A percentile compares a stretch with the other conserved stretches of the same genome.
These are phyloP conservation scores for Patella depressa DNA, from an alignment of 2,888 invertebrate genomes.

Conservation along the genomic window DNA sequence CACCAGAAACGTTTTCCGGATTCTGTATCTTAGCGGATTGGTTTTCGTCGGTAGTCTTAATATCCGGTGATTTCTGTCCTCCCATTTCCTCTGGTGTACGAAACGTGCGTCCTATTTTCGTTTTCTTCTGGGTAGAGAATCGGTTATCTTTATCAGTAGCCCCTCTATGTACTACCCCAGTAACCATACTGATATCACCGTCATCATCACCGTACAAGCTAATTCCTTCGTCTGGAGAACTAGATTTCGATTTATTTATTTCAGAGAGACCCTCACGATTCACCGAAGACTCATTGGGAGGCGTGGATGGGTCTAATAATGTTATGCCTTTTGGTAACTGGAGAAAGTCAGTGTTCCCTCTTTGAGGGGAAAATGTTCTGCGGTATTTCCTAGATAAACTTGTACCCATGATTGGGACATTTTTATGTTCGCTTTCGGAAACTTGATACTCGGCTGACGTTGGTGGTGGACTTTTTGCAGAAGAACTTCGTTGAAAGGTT, in stretches of 20 bases:
- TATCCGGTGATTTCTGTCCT: neutral
- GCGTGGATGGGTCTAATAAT: neutral
- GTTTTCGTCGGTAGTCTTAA: no score
- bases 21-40: no score
- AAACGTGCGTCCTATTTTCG: neutral
- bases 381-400: slow-evolving; percentile 37
- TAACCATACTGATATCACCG: neutral
- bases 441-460: neutral
- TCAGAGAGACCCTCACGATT: neutral
- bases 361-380: slow-evolving; percentile 34
- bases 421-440: slow-evolving; percentile 23
- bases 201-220: neutral
- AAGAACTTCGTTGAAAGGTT: slow-evolving; percentile 18
- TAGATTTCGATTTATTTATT: neutral
- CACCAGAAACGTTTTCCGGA: neutral
- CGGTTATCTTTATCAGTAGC: neutral
- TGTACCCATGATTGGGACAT: slow-evolving; percentile 37
- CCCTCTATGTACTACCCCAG: neutral
- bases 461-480: slow-evolving; percentile 14
- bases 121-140: neutral
- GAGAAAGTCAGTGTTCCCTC: neutral
- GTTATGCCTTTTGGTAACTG: neutral
- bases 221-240: slow-evolving; percentile 3
- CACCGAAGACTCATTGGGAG: neutral
- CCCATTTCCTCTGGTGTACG: neutral